phyloP scores from a whole-genome alignment of 1,140 invertebrate species.

The Zaprionus ornatus region DNA sequence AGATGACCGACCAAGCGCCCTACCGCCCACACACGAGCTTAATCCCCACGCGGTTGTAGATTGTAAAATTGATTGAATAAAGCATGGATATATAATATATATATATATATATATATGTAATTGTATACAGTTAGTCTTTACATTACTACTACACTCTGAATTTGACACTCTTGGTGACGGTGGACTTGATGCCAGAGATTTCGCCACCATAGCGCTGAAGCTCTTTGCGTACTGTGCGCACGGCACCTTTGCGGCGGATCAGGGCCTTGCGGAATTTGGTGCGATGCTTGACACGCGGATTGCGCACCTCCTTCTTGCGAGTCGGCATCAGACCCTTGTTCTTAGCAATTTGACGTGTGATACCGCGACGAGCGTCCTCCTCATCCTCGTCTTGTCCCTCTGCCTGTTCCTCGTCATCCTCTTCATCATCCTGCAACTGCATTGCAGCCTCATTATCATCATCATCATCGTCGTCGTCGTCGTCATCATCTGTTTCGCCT shows the following conservation, averaged over 20 bases:
- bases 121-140: constrained; percentile 31
- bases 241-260: constrained; percentile 94
- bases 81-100: neutral
- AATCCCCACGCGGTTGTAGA: neutral
- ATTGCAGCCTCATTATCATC: constrained; percentile 42
- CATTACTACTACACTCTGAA: constrained; percentile 86
- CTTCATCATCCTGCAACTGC: constrained; percentile 70
- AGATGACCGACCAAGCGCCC: no score
- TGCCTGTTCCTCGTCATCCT: constrained; percentile 68
- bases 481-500: neutral
- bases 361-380: constrained; percentile 88
- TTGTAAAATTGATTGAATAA: constrained; percentile 1
- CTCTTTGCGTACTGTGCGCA: constrained; percentile 92
- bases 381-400: constrained; percentile 72
- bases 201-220: constrained; percentile 93
- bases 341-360: constrained; percentile 96
- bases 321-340: constrained; percentile 96
- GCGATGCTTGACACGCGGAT: constrained; percentile 96
- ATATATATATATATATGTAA: constrained; percentile 19
- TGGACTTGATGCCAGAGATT: constrained; percentile 94
- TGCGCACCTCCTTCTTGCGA: constrained; percentile 94
- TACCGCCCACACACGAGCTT: neutral
- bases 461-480: constrained; percentile 7
- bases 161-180: constrained; percentile 93
- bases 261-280: constrained; percentile 95